Evolutionary conservation across 2,797 vertebrate species (phyloP), one percentile per base, ranked within the genome.

Genomic region (Cynodonichthys magdalenae): DNA sequence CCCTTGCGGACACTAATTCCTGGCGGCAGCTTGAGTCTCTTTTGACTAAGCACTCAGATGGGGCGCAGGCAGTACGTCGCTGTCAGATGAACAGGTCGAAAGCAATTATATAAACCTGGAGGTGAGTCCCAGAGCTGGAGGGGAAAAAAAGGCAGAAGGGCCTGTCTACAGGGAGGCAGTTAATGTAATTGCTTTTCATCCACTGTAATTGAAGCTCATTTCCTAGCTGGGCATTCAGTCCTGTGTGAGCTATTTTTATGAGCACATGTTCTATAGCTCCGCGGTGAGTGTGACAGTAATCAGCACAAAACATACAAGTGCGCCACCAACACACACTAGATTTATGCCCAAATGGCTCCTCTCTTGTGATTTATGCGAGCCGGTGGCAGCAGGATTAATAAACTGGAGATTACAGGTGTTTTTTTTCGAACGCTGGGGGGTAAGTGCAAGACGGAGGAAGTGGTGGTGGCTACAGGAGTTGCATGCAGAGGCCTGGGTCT

Each of bases 161-260:
- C 60, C 61, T 39, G 14, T 87, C 90, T 71, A 20, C 66, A 53
- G 87, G 84, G 90, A 91, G 79, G 77, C 61, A 69, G 81, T 85
- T 88, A 78, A 81, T 89, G 88, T 92, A 88, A 91, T 91, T 89
- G 84, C 82, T 83, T 87, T 87, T 90, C 81, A 90, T 89, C 79
- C 49, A 58, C 85, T 85, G 87, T 90, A 91, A 90, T 88, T 88
- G 89, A 89, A 83, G 80, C 82, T 81, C 81, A 85, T 90, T 85
- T 90, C 82, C 88, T 71, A 71, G 74, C 72, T 44, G 53, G 77
- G 77, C 78, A 81, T 84, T 84, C 83, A 59, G 78, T 71, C 77
- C 83, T 77, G 70, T 59, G 66, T 12, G 29, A 70, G 85, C 86
- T 91, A 89, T 91, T 88, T 90, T 82, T 90, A 81, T 73, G 78